phyloP scores from a whole-genome alignment of 2,888 invertebrate species.

The Parthenolecanium corni region DNA sequence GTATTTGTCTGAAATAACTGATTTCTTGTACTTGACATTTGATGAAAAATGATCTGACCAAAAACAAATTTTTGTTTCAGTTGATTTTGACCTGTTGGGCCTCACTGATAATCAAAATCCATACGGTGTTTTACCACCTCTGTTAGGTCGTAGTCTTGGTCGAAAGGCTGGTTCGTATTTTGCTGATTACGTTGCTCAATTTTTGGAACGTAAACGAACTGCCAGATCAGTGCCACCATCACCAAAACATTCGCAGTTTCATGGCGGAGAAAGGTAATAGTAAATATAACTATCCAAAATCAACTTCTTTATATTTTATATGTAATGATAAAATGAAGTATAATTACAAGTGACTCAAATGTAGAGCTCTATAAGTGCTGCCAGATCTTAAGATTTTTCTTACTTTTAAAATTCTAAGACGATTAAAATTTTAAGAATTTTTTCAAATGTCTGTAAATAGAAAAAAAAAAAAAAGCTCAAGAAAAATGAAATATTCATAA shows the following conservation, averaged over 20 bases:
- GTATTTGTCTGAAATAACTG: too few species aligned
- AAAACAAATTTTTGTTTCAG: constrained; percentile 41
- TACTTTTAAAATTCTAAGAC: neutral
- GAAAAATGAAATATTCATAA: too few species aligned
- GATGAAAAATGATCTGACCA: too few species aligned
- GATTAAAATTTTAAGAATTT: too few species aligned
- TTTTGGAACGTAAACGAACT: constrained; percentile 49
- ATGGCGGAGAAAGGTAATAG: constrained; percentile 65
- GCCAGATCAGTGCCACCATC: constrained; percentile 36
- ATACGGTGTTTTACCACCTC: constrained; percentile 63
- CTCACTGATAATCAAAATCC: constrained; percentile 82
- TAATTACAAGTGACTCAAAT: neutral
- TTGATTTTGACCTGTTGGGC: constrained; percentile 73
- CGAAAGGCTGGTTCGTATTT: constrained; percentile 58
- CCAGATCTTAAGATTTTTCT: neutral
- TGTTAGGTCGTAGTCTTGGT: constrained; percentile 59
- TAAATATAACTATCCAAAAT: too few species aligned
- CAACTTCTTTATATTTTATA: neutral
- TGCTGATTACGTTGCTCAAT: constrained; percentile 60
- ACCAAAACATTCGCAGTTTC: constrained; percentile 45
- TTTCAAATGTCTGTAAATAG: too few species aligned
- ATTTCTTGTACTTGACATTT: too few species aligned
- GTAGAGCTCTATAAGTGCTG: neutral
- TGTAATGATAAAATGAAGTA: too few species aligned
- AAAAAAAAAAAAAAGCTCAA: too few species aligned